Evolutionary conservation across 53 echinoderm and acorn worm species (phyloP).

Genomic region (Crossaster papposus): DNA sequence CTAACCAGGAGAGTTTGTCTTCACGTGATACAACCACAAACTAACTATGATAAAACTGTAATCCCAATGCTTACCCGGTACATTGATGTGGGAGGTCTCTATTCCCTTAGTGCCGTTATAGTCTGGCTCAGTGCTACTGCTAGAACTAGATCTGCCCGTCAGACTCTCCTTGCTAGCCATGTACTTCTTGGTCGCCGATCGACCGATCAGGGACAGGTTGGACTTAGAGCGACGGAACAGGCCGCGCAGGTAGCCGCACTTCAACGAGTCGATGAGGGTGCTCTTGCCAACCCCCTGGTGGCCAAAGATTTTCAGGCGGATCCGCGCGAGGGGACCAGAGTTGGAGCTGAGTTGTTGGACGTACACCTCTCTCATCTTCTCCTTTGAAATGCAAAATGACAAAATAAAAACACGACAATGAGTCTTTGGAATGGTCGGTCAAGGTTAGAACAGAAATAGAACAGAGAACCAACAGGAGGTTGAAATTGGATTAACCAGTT

Average conservation of each 20-base stretch:
- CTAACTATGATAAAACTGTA: too few relatives aligned
- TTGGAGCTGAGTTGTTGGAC: constrained; percentile 79
- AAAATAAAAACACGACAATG: not conserved
- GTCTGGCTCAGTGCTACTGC: constrained; percentile 72
- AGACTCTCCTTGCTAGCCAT: constrained; percentile 64
- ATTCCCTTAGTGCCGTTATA: constrained; percentile 84
- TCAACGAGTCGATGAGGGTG: constrained; percentile 88
- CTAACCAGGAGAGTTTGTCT: too few relatives aligned
- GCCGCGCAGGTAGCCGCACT: constrained; percentile 95
- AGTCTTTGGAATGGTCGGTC: not conserved
- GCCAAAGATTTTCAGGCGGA: constrained; percentile 86
- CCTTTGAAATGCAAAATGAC: constrained; percentile 50
- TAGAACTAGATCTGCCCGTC: constrained; percentile 61
- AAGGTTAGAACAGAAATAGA: not conserved
- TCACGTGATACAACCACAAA: too few relatives aligned
- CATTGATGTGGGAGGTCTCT: constrained; percentile 71
- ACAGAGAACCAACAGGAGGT: too few relatives aligned
- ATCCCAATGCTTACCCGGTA: constrained; percentile 74
- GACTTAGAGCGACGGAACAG: constrained; percentile 89
- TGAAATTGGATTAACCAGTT: too few relatives aligned
- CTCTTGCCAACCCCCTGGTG: constrained; percentile 96
- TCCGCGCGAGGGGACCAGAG: constrained; percentile 77
- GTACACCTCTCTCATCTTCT: constrained; percentile 86
- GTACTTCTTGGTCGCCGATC: constrained; percentile 67
- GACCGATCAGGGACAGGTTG: constrained; percentile 82